These are phyloP conservation scores for Eupleurogrammus muticus DNA, from an alignment of 2,797 vertebrate genomes.

Conservation along the genomic window DNA sequence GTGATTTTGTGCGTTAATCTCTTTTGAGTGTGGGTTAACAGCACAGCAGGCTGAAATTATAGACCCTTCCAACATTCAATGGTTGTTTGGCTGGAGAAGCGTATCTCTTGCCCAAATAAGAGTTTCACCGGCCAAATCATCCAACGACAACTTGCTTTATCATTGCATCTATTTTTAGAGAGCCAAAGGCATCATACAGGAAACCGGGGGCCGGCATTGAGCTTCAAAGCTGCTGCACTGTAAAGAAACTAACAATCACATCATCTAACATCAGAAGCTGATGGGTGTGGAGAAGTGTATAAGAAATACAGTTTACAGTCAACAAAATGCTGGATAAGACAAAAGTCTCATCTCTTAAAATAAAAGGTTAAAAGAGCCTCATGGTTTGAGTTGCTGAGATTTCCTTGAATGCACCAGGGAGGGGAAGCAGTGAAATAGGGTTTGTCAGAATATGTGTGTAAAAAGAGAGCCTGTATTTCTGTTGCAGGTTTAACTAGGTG, in stretches of 20 bases:
- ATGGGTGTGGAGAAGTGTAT: not conserved
- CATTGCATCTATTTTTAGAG: slow-evolving; percentile 22
- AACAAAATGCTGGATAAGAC: too few species aligned
- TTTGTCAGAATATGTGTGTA: too few species aligned
- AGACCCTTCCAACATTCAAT: slow-evolving; percentile 54
- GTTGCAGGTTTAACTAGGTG: too few species aligned
- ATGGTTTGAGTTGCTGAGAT: too few species aligned
- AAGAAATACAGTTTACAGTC: too few species aligned
- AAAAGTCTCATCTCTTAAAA: too few species aligned
- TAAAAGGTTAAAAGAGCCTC: too few species aligned
- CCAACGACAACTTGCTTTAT: slow-evolving; percentile 58
- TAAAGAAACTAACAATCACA: slow-evolving; percentile 12
- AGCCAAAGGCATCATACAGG: slow-evolving; percentile 34
- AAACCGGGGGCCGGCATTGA: slow-evolving; percentile 1
- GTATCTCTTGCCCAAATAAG: slow-evolving; percentile 53
- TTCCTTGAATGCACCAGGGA: too few species aligned
- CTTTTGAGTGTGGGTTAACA: slow-evolving; percentile 66
- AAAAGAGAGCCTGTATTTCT: too few species aligned
- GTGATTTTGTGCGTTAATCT: slow-evolving; percentile 53
- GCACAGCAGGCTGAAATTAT: slow-evolving; percentile 56
- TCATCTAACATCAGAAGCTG: not conserved
- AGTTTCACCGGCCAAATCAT: slow-evolving; percentile 43
- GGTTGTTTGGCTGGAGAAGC: slow-evolving; percentile 56
- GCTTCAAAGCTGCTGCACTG: slow-evolving; percentile 24
- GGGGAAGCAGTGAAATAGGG: too few species aligned